These are phyloP conservation scores for Drosophila cognata DNA, from an alignment of 2,888 invertebrate species.

Conservation along the genomic window DNA sequence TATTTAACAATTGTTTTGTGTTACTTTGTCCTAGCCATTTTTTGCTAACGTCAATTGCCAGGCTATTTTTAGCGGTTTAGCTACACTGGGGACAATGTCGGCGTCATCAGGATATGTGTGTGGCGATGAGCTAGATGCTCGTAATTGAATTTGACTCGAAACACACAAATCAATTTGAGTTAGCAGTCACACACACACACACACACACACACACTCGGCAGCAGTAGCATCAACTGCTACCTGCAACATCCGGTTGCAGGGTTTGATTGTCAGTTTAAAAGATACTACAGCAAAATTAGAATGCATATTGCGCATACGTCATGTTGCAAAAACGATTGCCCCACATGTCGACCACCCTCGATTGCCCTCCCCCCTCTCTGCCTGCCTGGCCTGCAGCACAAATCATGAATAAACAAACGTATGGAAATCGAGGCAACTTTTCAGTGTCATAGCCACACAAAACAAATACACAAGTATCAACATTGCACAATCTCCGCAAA, in stretches of 20 bases:
- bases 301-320: constrained; percentile 66
- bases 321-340: constrained; percentile 38
- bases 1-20: background rate
- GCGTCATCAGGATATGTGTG: constrained; percentile 2
- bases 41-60: constrained; percentile 5
- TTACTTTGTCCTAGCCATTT: background rate
- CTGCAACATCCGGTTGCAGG: constrained; percentile 33
- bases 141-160: constrained; percentile 68
- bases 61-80: constrained; percentile 51
- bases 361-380: too few relatives aligned
- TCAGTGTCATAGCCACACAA: constrained; percentile 53
- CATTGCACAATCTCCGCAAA: constrained; percentile 51
- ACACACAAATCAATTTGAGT: constrained; percentile 63
- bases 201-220: background rate
- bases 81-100: constrained; percentile 10
- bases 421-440: constrained; percentile 43
- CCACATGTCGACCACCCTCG: background rate
- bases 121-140: constrained; percentile 23
- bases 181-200: constrained; percentile 6
- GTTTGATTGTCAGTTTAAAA: constrained; percentile 21
- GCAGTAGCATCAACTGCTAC: constrained; percentile 8
- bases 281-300: constrained; percentile 37
- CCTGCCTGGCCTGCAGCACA: constrained; percentile 5
- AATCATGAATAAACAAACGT: constrained; percentile 62
- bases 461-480: constrained; percentile 23